phyloP scores from a whole-genome alignment of 2,888 invertebrate species.

The Eilema depressum region DNA sequence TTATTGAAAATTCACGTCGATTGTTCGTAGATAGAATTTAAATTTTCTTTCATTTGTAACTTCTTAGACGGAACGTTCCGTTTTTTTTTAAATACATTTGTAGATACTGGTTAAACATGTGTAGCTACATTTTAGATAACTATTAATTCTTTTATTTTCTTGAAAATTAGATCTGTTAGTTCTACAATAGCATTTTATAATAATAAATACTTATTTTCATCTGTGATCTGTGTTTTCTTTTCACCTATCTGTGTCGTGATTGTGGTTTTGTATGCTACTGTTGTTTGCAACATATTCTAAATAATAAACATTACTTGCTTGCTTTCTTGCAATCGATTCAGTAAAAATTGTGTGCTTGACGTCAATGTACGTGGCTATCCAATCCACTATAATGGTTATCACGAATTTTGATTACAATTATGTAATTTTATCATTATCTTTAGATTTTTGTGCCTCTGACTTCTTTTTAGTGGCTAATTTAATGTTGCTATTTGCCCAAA shows the following conservation, averaged over 20 bases:
- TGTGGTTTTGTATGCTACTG: constrained; percentile 29
- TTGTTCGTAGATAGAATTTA: background rate
- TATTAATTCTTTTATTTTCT: constrained; percentile 5
- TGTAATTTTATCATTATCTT: background rate
- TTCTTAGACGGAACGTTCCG: background rate
- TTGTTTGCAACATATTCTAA: background rate
- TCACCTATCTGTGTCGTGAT: constrained; percentile 35
- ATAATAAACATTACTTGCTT: constrained; percentile 4
- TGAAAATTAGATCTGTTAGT: constrained; percentile 24
- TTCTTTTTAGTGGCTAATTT: background rate
- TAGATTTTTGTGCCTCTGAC: background rate
- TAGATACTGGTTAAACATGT: background rate
- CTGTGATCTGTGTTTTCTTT: constrained; percentile 51
- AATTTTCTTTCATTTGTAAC: background rate
- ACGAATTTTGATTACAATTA: background rate
- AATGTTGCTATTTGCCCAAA: too few relatives aligned
- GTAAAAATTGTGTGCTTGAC: background rate
- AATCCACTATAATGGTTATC: background rate
- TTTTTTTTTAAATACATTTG: background rate
- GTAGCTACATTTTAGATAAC: background rate
- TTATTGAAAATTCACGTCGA: background rate
- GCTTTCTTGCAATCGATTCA: background rate
- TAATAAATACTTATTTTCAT: constrained; percentile 45
- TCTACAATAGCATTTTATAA: constrained; percentile 26
- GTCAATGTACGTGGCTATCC: too few relatives aligned